phyloP scores from a whole-genome alignment of 2,797 vertebrate genomes.

The Mionectes olivaceus region DNA sequence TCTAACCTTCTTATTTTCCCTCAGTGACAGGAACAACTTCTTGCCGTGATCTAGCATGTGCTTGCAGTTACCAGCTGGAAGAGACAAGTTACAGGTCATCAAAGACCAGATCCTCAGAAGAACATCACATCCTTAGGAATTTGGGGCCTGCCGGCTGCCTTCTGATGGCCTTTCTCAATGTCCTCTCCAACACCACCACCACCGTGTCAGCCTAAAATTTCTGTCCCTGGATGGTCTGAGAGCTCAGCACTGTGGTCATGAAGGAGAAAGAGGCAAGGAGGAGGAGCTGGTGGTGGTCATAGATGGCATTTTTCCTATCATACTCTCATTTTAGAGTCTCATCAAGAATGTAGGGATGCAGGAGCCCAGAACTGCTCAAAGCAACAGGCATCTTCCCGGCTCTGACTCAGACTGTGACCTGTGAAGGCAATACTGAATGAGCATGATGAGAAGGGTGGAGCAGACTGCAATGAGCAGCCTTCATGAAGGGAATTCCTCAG shows the following conservation, averaged over 20 bases:
- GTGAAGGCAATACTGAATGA: neutral
- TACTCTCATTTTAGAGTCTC: neutral
- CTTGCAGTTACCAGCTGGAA: neutral
- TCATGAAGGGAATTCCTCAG: neutral
- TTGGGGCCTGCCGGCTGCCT: neutral
- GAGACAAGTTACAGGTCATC: neutral
- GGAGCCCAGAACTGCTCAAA: neutral
- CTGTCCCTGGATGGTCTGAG: neutral
- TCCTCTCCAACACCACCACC: neutral
- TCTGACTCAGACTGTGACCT: neutral
- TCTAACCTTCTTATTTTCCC: neutral
- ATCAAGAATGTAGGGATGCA: neutral
- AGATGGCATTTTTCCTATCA: neutral
- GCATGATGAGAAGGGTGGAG: neutral
- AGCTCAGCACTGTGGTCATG: neutral
- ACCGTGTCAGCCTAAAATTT: neutral
- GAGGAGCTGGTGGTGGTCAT: neutral
- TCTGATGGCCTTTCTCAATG: neutral
- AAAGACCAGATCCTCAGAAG: neutral
- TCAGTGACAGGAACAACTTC: neutral
- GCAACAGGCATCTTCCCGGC: neutral
- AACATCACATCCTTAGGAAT: fast-evolving
- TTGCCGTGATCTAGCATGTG: neutral
- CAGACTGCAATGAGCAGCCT: neutral
- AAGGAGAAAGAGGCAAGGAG: neutral